These are phyloP conservation scores for Cantharis rustica DNA, from an alignment of 2,888 invertebrate genomes.

Conservation along the genomic window DNA sequence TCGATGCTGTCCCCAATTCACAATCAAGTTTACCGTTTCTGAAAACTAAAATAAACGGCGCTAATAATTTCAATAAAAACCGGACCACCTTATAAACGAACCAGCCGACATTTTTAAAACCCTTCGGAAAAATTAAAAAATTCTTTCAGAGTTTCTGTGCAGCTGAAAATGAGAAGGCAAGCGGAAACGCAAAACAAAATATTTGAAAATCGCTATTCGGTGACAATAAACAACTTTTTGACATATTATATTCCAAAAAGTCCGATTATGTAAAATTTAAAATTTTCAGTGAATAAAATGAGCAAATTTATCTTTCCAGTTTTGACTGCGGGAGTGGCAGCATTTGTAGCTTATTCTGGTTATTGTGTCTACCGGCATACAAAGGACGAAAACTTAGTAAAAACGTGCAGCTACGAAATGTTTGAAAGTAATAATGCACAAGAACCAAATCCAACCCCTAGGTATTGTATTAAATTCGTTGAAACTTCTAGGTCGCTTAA, in stretches of 20 bases:
- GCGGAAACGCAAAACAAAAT: background rate
- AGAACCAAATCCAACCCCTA: background rate
- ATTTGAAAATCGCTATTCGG: background rate
- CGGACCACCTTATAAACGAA: no score
- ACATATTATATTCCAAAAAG: background rate
- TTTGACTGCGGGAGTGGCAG: constrained; percentile 13
- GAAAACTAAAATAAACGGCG: no score
- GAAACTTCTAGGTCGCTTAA: constrained; percentile 17
- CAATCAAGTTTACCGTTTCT: background rate
- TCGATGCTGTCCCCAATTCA: background rate
- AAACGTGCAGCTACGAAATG: constrained; percentile 11
- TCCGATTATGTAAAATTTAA: constrained; percentile 6
- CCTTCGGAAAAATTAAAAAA: no score
- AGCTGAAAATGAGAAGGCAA: background rate
- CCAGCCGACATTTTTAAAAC: no score
- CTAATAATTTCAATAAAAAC: no score
- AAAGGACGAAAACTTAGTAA: background rate
- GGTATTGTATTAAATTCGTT: background rate
- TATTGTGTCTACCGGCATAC: constrained; percentile 22
- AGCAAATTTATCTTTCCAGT: constrained; percentile 10
- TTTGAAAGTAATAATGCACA: constrained; percentile 20
- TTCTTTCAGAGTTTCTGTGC: no score
- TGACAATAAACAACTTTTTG: background rate
- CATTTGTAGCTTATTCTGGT: constrained; percentile 24
- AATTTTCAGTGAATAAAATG: constrained; percentile 22